Evolutionary conservation across 1,140 invertebrate species (phyloP).

Genomic region (Ceratitis capitata): DNA sequence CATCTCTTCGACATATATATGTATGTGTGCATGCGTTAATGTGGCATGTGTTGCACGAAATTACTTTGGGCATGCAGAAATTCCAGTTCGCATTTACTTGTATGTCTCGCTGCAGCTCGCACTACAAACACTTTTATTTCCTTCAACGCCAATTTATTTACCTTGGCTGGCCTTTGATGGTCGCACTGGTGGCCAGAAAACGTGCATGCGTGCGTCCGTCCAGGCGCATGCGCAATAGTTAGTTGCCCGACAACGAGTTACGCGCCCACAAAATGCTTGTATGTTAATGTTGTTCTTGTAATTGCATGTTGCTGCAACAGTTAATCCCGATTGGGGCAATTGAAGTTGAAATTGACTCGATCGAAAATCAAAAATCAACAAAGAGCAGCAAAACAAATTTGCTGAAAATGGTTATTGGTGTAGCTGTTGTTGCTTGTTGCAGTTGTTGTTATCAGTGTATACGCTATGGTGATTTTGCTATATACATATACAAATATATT

Average conservation of each 20-base stretch:
- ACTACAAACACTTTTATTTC: neutral
- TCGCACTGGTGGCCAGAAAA: neutral
- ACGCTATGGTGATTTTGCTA: neutral
- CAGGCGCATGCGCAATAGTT: neutral
- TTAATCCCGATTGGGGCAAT: conserved; percentile 6
- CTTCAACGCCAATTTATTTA: conserved; percentile 14
- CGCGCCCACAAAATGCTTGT: neutral
- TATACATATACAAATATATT: neutral
- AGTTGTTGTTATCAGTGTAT: neutral
- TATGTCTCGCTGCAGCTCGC: neutral
- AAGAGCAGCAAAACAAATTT: neutral
- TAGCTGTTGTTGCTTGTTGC: neutral
- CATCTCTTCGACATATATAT: too few species aligned
- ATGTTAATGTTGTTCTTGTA: neutral
- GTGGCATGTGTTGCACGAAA: neutral
- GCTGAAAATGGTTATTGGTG: neutral
- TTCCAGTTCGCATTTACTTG: neutral
- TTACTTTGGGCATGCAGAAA: neutral
- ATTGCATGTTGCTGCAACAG: neutral
- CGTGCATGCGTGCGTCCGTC: neutral
- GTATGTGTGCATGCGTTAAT: neutral
- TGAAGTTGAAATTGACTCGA: neutral
- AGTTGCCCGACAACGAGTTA: neutral
- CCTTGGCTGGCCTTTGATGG: conserved; percentile 25
- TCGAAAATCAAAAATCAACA: neutral